Evolutionary conservation across 2,888 invertebrate species (phyloP), one percentile per base, ranked within the genome.

Genomic region (Campopleginae sp.): DNA sequence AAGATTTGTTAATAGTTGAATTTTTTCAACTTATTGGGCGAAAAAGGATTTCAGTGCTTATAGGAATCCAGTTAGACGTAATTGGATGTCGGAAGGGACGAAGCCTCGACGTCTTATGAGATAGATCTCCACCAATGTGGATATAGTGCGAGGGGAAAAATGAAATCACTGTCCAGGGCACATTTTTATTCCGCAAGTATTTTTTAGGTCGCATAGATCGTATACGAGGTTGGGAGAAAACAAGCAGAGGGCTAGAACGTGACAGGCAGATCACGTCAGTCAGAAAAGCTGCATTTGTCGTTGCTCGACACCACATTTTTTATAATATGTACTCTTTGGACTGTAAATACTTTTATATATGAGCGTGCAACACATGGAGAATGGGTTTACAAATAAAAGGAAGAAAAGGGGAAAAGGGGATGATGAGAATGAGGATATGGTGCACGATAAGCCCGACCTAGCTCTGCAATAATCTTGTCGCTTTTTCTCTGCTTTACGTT

Each of bases 391-490:
- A 33, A 23, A 10, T 8, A 42, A 19, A 48, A 54, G 46, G 7
- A 38, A 44, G 5, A 42, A 23, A 42, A n/a, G 19, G 48, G 51
- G 17, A 23, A 23, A 33, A 76, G 79, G 65, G 75, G 42, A 66
- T 77, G 86, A 84, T 77, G 84, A 80, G 76, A 78, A 74, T 68
- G 86, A 78, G 74, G 54, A 86, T 81, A 86, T 77, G 78, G 78
- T 42, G 78, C 70, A 75, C 44, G 79, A 86, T 78, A 81, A 84
- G 81, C 84, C 46, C 71, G 68, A 66, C 66, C 80, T 80, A 38
- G 46, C 65, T 63, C 79, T 44, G 83, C 82, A 83, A 83, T 85
- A 85, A 83, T 83, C 83, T 80, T 61, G 85, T 85, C 83, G 63
- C 70, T 81, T 81, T 85, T 81, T 85, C 78, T 81, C 85, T 46